Percentiles rank a stretch among this genome's conserved stretches.
phyloP scores from a whole-genome alignment of 2,888 invertebrate species.

The Halictus ligatus region DNA sequence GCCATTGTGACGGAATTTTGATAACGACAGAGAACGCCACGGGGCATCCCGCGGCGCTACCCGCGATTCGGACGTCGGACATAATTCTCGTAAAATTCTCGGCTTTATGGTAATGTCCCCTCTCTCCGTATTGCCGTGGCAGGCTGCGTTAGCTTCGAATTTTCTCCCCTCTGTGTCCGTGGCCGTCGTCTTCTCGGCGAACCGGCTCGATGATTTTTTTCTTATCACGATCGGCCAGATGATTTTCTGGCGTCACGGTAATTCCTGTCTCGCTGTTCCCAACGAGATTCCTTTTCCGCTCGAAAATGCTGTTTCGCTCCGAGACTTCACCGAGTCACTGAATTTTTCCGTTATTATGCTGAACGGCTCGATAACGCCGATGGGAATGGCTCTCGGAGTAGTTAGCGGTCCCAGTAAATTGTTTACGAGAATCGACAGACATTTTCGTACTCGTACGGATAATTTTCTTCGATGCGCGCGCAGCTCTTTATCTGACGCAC shows the following conservation, averaged over 20 bases:
- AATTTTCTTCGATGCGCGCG: background rate
- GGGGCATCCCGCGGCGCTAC: conserved; percentile 75
- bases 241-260: conserved; percentile 36
- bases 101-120: conserved; percentile 82
- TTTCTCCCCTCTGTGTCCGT: conserved; percentile 47
- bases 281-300: background rate
- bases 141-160: conserved; percentile 59
- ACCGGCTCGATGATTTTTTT: conserved; percentile 62
- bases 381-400: background rate
- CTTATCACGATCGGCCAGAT: conserved; percentile 67
- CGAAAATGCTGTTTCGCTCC: background rate
- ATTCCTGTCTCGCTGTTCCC: background rate
- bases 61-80: conserved; percentile 75
- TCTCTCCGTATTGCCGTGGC: conserved; percentile 60
- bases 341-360: background rate
- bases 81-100: conserved; percentile 81
- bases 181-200: conserved; percentile 28
- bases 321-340: background rate
- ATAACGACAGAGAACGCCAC: conserved; percentile 79
- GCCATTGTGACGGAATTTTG: conserved; percentile 82
- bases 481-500: no score
- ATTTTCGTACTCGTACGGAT: background rate
- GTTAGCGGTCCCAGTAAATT: background rate
- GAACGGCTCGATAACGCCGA: background rate
- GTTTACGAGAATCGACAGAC: background rate